Evolutionary conservation across 2,888 invertebrate species (phyloP).

Genomic region (Drosophila anceps): DNA sequence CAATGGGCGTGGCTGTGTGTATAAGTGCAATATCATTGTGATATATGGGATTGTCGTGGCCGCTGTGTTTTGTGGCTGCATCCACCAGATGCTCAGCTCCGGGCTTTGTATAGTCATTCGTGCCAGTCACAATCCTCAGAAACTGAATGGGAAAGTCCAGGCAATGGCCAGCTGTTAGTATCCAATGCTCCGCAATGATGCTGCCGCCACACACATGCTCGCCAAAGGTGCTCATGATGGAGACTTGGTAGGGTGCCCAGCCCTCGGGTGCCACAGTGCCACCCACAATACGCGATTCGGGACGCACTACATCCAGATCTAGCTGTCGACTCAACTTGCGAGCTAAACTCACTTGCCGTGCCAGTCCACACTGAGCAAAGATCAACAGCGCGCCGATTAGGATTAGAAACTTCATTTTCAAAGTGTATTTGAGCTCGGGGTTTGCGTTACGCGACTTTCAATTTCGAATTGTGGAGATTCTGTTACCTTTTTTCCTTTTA

Average conservation of each 20-base stretch:
- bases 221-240: slow-evolving; percentile 78
- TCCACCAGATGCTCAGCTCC: slow-evolving; percentile 73
- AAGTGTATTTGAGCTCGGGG: not conserved
- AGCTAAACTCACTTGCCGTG: slow-evolving; percentile 22
- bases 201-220: slow-evolving; percentile 84
- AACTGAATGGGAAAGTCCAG: slow-evolving; percentile 72
- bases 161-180: slow-evolving; percentile 84
- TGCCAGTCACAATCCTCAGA: slow-evolving; percentile 80
- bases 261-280: slow-evolving; percentile 65
- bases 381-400: slow-evolving; percentile 37
- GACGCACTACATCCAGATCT: slow-evolving; percentile 33
- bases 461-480: slow-evolving; percentile 44
- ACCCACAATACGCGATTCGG: slow-evolving; percentile 71
- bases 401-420: slow-evolving; percentile 55
- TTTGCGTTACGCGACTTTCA: slow-evolving; percentile 35
- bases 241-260: slow-evolving; percentile 83
- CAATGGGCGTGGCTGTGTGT: slow-evolving; percentile 87
- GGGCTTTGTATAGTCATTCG: slow-evolving; percentile 67
- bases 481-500: slow-evolving; percentile 53
- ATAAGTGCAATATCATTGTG: slow-evolving; percentile 90
- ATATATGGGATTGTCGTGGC: slow-evolving; percentile 78
- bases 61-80: slow-evolving; percentile 70
- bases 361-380: slow-evolving; percentile 27
- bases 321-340: slow-evolving; percentile 39
- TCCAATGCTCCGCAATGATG: slow-evolving; percentile 74